These are phyloP conservation scores for Scaptomyza parva DNA, from an alignment of 2,888 invertebrate species.

Conservation along the genomic window DNA sequence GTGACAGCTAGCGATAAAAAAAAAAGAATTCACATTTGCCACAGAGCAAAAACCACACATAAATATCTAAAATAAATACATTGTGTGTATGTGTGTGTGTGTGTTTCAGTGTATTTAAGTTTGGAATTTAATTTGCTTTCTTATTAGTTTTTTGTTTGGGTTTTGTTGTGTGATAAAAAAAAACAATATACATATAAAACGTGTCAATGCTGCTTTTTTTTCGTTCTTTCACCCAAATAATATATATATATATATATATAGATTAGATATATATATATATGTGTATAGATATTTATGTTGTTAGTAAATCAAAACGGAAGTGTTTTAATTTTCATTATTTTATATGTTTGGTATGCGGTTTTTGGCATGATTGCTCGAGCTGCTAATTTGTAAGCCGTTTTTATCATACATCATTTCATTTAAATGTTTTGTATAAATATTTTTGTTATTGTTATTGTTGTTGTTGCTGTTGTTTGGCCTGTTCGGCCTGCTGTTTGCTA, in stretches of 20 bases:
- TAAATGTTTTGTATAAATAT: slow-evolving; percentile 22
- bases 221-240: not conserved
- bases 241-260: slow-evolving; percentile 20
- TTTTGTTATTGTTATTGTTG: slow-evolving; percentile 13
- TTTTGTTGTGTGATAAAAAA: slow-evolving; percentile 37
- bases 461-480: slow-evolving; percentile 29
- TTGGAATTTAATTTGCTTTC: slow-evolving; percentile 4
- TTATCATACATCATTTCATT: slow-evolving; percentile 17
- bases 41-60: slow-evolving; percentile 13
- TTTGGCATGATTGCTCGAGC: slow-evolving; percentile 24
- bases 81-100: no score
- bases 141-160: not conserved
- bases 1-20: slow-evolving; percentile 46
- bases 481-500: slow-evolving; percentile 25
- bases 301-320: slow-evolving; percentile 48
- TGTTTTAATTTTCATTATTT: slow-evolving; percentile 36
- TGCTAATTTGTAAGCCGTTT: slow-evolving; percentile 45
- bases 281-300: not conserved
- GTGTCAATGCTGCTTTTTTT: slow-evolving; percentile 41
- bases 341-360: slow-evolving; percentile 16
- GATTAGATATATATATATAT: not conserved
- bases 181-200: slow-evolving; percentile 21
- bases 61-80: slow-evolving; percentile 15
- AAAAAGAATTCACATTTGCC: slow-evolving; percentile 35
- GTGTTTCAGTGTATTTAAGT: slow-evolving; percentile 7